These are phyloP conservation scores for Tachystola acroxantha DNA, from an alignment of 2,888 invertebrate genomes.

Conservation along the genomic window DNA sequence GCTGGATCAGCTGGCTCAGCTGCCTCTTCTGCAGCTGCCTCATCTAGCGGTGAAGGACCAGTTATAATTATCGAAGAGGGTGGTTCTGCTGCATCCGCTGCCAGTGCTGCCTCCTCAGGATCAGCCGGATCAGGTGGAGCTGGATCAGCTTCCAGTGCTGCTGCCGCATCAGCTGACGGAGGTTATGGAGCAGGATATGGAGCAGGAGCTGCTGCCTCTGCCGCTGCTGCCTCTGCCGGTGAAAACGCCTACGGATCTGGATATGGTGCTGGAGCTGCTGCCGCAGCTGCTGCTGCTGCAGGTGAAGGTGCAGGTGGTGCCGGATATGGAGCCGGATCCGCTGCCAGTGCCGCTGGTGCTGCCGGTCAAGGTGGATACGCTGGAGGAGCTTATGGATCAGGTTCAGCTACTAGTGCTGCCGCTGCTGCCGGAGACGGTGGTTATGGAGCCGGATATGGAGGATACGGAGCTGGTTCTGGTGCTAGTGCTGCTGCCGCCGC, in stretches of 20 bases:
- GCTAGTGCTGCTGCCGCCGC: conserved; percentile 1
- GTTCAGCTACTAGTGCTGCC: conserved; percentile 3
- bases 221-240: conserved; percentile 6
- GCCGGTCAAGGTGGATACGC: not conserved
- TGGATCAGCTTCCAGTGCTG: not conserved
- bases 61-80: too few relatives aligned
- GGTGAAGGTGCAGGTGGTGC: conserved; percentile 1
- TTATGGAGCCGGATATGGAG: not conserved
- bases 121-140: too few relatives aligned
- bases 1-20: conserved; percentile 2
- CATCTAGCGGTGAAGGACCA: too few relatives aligned
- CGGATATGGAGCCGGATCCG: not conserved
- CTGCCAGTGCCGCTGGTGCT: not conserved
- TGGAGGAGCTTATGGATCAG: conserved; percentile 2
- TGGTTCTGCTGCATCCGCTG: too few relatives aligned
- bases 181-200: conserved; percentile 1
- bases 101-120: too few relatives aligned
- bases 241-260: conserved; percentile 1
- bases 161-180: not conserved
- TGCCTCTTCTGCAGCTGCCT: too few relatives aligned
- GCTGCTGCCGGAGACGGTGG: conserved; percentile 3
- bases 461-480: not conserved
- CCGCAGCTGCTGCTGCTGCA: conserved; percentile 6
- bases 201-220: too few relatives aligned
- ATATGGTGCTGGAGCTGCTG: not conserved